Base-by-base conservation (phyloP, 2,797 vertebrate species). In the Manis pentadactyla region DNA sequence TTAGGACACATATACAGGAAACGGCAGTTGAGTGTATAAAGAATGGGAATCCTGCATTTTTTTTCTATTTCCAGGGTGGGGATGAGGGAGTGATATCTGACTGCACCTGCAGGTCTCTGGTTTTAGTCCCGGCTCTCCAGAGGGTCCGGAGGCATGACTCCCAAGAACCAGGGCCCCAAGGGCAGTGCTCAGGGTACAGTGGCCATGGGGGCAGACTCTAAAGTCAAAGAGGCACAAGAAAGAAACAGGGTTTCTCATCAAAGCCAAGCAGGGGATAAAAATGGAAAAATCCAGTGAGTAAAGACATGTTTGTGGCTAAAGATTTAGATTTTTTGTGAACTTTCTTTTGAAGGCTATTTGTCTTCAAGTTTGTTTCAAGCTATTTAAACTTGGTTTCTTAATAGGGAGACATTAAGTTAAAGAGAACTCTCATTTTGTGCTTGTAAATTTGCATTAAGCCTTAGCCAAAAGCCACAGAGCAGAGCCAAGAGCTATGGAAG, bases 371-470 rank as follows among this genome's bases (percentile, higher is more conserved):
- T 57, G 34, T 57, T 93, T 63, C 31, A 68, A 92, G 46, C 77
- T 73, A 79, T 81, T 90, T 59, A 83, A 96, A 86, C 4, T 34
- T 63, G 27, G 37, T 63, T 95, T 92, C 63, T 78, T 90, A 63
- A 75, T 78, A 69, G 71, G 78, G 69, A 84, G 78, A 57, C 27
- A 88, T 12, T 75, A 55, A 92, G 73, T 64, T 63, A 82, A 95
- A 74, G 92, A 92, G 57, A 51, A 74, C 51, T 77, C 59, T 19
- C 81, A 87, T 68, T 87, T 63, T 79, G 82, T 95, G 97, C 94
- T 94, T 93, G 17, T 31, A 81, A 89, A 79, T 63, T 39, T 93
- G 87, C 59, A 59, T 51, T 83, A 34, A 79, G 34, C 25, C 25
- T 42, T 89, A 87, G 93, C 39, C 21, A 59, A 85, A 63, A 82